phyloP scores from a whole-genome alignment of 64 coral and sea anemone species.

The Montipora efflorescens region DNA sequence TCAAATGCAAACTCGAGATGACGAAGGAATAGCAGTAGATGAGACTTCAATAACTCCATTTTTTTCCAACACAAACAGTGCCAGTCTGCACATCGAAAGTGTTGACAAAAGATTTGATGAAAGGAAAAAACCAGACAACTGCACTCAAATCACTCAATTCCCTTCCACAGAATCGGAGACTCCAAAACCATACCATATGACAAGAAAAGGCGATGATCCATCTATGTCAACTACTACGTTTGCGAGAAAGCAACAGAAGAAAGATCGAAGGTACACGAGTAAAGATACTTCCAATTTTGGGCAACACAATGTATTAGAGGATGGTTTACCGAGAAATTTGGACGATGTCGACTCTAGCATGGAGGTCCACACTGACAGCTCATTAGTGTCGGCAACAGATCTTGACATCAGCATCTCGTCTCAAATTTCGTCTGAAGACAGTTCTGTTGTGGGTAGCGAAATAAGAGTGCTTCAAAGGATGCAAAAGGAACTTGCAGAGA shows the following conservation, averaged over 20 bases:
- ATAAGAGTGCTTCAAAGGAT: conserved; percentile 73
- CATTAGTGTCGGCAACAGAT: conserved; percentile 76
- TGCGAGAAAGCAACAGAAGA: neutral
- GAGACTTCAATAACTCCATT: neutral
- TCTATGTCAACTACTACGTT: neutral
- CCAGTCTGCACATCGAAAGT: neutral
- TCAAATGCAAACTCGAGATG: neutral
- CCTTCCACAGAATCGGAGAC: neutral
- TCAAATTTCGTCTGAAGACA: conserved; percentile 72
- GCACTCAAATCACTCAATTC: neutral
- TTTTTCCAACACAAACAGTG: neutral
- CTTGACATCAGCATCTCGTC: conserved; percentile 78
- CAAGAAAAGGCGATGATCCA: neutral
- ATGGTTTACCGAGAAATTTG: neutral
- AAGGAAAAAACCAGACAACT: neutral
- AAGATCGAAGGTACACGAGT: neutral
- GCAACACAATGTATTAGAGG: neutral
- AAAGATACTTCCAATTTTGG: neutral
- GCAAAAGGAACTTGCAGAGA: conserved; percentile 85
- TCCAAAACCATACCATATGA: neutral
- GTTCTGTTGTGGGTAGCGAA: conserved; percentile 25
- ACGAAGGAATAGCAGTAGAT: neutral
- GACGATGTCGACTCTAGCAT: conserved; percentile 54
- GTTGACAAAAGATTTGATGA: neutral
- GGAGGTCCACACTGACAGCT: conserved; percentile 75